Base-by-base conservation (phyloP, 2,113 vertebrate genomes). In the Ranitomeya imitator region DNA sequence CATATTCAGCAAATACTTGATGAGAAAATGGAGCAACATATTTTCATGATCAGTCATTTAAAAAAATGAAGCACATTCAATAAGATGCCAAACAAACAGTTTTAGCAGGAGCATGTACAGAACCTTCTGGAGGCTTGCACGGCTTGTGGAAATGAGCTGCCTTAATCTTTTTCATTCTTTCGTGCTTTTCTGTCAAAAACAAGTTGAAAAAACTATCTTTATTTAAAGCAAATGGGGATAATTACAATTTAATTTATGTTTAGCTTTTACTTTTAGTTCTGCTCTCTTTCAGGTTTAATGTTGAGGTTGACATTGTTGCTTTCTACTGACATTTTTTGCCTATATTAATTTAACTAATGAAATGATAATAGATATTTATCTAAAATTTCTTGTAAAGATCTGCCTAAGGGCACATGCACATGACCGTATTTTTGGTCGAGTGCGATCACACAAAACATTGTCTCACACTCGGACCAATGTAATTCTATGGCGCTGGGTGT, bases 21-120 rank as follows among this genome's bases (percentile, higher is more conserved):
- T 69, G 60, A 86, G 85, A 55, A 86, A 86, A 78, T 7, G 18
- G 74, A 86, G 76, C 74, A 80, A 86, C 76, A 79, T 57, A 69
- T 86, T 86, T 79, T 80, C 76, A 86, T 80, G 76, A 86, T 86
- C 85, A 79, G 61, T 63, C 76, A 79, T 86, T 86, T 52, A 78
- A 86, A 77, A 82, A 78, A 78, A 67, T 69, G 83, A 71, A 85
- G 65, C 67, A 57, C 85, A 63, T 67, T 80, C 63, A 76, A 55
- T 54, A 19, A 65, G 77, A 86, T 69, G 76, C 76, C 79, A 55
- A 79, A 65, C 45, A 79, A 80, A 65, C 14, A 79, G 31, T 86
- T 79, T 78, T 55, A 67, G 21, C 15, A 69, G 60, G n/a, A 65
- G 73, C 63, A 84, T 59, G 18, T 85, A 73, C 69, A 73, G 69